Base-by-base conservation (phyloP, 2,113 vertebrate genomes). In the Ageneiosus marmoratus region DNA sequence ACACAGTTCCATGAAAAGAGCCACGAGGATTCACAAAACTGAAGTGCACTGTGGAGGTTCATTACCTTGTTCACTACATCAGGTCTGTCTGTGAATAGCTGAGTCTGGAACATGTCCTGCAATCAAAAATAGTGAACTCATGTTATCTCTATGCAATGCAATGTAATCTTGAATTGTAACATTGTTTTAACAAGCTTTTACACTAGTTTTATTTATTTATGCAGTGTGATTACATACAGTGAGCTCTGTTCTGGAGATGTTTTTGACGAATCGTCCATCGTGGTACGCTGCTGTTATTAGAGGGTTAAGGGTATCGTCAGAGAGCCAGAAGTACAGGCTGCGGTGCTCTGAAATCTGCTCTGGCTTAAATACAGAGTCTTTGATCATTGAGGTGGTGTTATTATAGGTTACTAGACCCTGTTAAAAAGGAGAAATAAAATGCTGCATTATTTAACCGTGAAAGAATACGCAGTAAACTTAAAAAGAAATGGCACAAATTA, bases 311-410 rank as follows among this genome's bases (percentile, higher is more conserved):
- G 93, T 37, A 48, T 95, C 91, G 27, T 97, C 95, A 0, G 94
- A 90, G 46, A 98, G 20, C 96, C 96, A 97, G 84, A 97, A 96
- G 88, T 95, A 96, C 3, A 98, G 91, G 95, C 97, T 97, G 15
- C 79, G 92, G 70, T 94, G 58, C 73, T 95, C 92, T 0, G 91
- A 89, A 89, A 97, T 92, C 73, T 96, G 92, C 0, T 83, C 81
- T 0, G 96, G 95, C 0, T 91, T 90, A 87, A 95, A 97, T 0
- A 86, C 81, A 0, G 95, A 96, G 34, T 93, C 89, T 0, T 58
- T 90, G 86, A 94, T 86, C 58, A 55, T 65, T 0, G 92, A 84
- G 0, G 91, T 88, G 1, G 4, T 53, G 83, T 94, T 93, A 77
- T 93, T 91, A 88, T 95, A 96, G 11, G 84, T 82, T 2, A 95